These are phyloP conservation scores for Spisula solida DNA, from an alignment of 2,888 invertebrate genomes.

Conservation along the genomic window DNA sequence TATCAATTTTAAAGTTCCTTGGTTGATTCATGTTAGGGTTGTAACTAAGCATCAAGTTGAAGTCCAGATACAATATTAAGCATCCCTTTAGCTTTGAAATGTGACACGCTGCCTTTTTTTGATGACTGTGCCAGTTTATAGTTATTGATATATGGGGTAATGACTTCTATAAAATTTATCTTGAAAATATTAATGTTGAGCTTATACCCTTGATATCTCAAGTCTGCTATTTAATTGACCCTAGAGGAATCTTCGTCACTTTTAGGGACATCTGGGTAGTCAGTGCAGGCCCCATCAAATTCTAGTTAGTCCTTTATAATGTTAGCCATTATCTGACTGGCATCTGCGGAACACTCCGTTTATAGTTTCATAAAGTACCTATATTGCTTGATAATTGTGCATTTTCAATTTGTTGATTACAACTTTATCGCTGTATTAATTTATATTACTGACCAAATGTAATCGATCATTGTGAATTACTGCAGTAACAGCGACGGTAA, in stretches of 20 bases:
- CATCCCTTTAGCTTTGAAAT: too few species aligned
- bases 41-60: too few species aligned
- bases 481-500: not conserved
- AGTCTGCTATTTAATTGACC: constrained; percentile 14
- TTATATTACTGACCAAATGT: not conserved
- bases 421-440: constrained; percentile 4
- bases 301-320: not conserved
- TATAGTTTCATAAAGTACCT: constrained; percentile 2
- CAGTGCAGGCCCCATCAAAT: constrained; percentile 13
- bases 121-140: not conserved
- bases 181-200: not conserved
- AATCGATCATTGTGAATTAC: not conserved
- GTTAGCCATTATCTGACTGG: not conserved
- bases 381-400: not conserved
- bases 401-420: constrained; percentile 13
- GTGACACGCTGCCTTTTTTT: not conserved
- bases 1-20: too few species aligned
- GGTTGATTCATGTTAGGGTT: too few species aligned
- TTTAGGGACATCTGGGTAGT: constrained; percentile 9
- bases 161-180: constrained; percentile 18
- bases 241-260: not conserved
- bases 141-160: not conserved
- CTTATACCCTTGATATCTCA: constrained; percentile 1
- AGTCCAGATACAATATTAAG: too few species aligned
- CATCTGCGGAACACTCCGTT: constrained; percentile 8